A percentile compares a stretch with the other conserved stretches of the same genome.
Evolutionary conservation across 2,113 vertebrate genomes (phyloP).

Genomic region (Abramis brama): DNA sequence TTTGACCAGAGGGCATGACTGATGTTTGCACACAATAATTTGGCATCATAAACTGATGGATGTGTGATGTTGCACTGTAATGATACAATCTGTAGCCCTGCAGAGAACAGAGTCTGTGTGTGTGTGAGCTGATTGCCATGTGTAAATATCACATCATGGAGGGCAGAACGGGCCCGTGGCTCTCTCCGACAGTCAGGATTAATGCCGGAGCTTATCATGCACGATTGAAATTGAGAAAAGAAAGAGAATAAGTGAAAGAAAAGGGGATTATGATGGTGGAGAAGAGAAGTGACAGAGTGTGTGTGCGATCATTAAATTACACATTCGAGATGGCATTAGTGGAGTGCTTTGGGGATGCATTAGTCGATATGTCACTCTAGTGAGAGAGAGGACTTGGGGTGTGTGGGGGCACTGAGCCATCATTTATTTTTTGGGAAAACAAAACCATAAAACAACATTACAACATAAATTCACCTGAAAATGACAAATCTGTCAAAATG

Average conservation of each 20-base stretch:
- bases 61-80: conserved; percentile 42
- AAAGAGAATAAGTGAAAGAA: conserved; percentile 33
- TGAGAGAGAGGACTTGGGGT: neutral
- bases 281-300: conserved; percentile 40
- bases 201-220: conserved; percentile 37
- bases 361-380: conserved; percentile 42
- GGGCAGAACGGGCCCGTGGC: conserved; percentile 10
- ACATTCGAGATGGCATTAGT: conserved; percentile 39
- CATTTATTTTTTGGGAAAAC: neutral
- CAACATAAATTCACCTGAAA: neutral
- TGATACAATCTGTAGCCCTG: conserved; percentile 41
- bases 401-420: neutral
- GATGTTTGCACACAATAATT: conserved; percentile 45
- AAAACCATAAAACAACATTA: neutral
- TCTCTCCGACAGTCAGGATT: conserved; percentile 42
- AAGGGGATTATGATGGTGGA: conserved; percentile 47
- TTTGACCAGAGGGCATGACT: conserved; percentile 21
- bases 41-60: conserved; percentile 34
- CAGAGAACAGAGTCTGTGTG: conserved; percentile 25
- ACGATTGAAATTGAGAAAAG: conserved; percentile 43
- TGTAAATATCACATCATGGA: conserved; percentile 21
- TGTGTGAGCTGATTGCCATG: conserved; percentile 27
- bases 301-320: conserved; percentile 45
- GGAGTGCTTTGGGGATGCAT: conserved; percentile 36
- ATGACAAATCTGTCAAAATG: neutral